Evolutionary conservation across 2,888 invertebrate genomes (phyloP).

Genomic region (Tetragnatha montana): DNA sequence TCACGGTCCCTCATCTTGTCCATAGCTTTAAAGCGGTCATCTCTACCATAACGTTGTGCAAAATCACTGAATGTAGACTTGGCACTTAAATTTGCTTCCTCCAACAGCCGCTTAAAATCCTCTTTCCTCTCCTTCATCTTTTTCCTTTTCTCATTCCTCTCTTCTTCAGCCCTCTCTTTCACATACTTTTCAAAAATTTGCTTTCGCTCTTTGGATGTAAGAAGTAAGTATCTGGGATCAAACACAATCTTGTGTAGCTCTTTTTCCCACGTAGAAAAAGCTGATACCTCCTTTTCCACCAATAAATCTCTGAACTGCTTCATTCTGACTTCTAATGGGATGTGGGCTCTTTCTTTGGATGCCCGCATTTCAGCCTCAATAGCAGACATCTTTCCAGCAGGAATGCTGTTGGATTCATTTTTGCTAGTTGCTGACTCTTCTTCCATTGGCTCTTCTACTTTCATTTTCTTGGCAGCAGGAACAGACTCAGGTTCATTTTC

Average conservation of each 20-base stretch:
- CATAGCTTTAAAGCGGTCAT: slow-evolving; percentile 96
- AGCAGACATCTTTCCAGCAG: slow-evolving; percentile 85
- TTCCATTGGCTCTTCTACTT: slow-evolving; percentile 75
- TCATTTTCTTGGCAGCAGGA: slow-evolving; percentile 83
- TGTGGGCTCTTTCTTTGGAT: slow-evolving; percentile 91
- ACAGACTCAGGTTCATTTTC: slow-evolving; percentile 78
- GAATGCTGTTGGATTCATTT: slow-evolving; percentile 43
- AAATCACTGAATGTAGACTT: slow-evolving; percentile 99
- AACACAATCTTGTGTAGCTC: slow-evolving; percentile 99
- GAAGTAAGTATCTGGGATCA: slow-evolving; percentile 94
- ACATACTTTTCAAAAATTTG: slow-evolving; percentile 88
- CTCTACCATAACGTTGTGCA: slow-evolving; percentile 93
- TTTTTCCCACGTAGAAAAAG: slow-evolving; percentile 99
- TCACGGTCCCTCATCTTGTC: slow-evolving; percentile 98
- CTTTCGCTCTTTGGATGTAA: slow-evolving; percentile 96
- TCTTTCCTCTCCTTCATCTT: slow-evolving; percentile 93
- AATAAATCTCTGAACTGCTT: slow-evolving; percentile 97
- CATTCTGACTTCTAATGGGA: slow-evolving; percentile 94
- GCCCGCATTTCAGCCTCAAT: slow-evolving; percentile 95
- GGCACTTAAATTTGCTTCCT: slow-evolving; percentile 93
- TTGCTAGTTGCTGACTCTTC: slow-evolving; percentile 69
- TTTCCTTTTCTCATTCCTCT: slow-evolving; percentile 97
- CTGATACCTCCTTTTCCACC: slow-evolving; percentile 96
- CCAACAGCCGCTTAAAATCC: slow-evolving; percentile 90
- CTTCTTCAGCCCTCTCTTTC: slow-evolving; percentile 97